These are phyloP conservation scores for Aratinga solstitialis DNA, from an alignment of 2,797 vertebrate genomes.

Conservation along the genomic window DNA sequence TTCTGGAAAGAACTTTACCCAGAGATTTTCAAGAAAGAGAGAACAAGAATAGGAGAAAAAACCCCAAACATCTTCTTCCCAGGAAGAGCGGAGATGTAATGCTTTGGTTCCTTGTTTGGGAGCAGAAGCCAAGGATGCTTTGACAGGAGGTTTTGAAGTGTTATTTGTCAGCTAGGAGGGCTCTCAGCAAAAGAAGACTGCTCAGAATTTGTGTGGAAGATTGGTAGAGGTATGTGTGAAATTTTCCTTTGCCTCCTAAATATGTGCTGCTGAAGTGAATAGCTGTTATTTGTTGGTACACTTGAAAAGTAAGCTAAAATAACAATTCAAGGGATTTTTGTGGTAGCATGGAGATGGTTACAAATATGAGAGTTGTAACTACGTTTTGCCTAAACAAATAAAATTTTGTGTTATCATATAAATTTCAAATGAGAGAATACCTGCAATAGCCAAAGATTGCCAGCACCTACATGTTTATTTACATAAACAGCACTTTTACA, in stretches of 20 bases:
- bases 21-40: background rate
- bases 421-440: background rate
- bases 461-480: background rate
- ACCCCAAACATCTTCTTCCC: fast-evolving
- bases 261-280: background rate
- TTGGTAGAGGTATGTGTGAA: background rate
- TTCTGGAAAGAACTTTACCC: background rate
- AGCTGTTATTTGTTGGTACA: background rate
- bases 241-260: background rate
- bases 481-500: background rate
- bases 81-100: fast-evolving
- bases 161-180: background rate
- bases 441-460: background rate
- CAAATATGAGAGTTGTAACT: background rate
- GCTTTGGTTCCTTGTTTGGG: background rate
- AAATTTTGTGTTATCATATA: background rate
- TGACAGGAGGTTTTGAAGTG: background rate
- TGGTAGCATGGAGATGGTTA: background rate
- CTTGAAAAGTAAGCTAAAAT: background rate
- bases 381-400: background rate
- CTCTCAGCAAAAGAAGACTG: background rate
- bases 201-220: background rate
- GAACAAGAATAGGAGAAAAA: background rate
- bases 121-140: background rate
- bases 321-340: background rate